These are phyloP conservation scores for Phorcus lineatus DNA, from an alignment of 2,888 invertebrate genomes.

Conservation along the genomic window DNA sequence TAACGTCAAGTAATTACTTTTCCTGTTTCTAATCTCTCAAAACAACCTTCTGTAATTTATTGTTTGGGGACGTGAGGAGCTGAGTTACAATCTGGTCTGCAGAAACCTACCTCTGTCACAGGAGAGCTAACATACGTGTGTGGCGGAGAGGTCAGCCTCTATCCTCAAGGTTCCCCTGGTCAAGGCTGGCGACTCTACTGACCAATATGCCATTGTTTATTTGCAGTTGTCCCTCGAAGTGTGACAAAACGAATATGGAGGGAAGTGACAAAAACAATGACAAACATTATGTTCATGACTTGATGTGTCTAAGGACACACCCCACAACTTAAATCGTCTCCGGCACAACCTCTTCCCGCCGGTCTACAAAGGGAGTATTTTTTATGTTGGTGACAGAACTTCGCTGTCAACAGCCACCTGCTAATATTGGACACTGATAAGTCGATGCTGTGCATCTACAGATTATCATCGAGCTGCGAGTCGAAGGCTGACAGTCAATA, in stretches of 20 bases:
- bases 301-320: background rate
- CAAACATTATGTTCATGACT: slow-evolving; percentile 1
- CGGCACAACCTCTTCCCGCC: background rate
- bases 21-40: too few species aligned
- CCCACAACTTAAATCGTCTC: background rate
- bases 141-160: background rate
- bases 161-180: background rate
- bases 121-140: background rate
- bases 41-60: too few species aligned
- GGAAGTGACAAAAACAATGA: background rate
- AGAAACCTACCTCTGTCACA: background rate
- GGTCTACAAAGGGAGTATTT: background rate
- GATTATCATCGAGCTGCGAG: too few species aligned
- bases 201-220: background rate
- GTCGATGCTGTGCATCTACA: too few species aligned
- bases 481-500: too few species aligned
- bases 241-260: background rate
- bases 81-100: too few species aligned
- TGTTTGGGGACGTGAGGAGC: too few species aligned
- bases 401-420: too few species aligned
- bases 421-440: too few species aligned
- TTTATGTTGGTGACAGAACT: too few species aligned
- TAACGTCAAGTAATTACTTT: too few species aligned
- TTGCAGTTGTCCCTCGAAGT: background rate
- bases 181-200: background rate